A percentile compares a stretch with the other conserved stretches of the same genome.
phyloP scores from a whole-genome alignment of 1,140 invertebrate species.

The Sitodiplosis mosellana region DNA sequence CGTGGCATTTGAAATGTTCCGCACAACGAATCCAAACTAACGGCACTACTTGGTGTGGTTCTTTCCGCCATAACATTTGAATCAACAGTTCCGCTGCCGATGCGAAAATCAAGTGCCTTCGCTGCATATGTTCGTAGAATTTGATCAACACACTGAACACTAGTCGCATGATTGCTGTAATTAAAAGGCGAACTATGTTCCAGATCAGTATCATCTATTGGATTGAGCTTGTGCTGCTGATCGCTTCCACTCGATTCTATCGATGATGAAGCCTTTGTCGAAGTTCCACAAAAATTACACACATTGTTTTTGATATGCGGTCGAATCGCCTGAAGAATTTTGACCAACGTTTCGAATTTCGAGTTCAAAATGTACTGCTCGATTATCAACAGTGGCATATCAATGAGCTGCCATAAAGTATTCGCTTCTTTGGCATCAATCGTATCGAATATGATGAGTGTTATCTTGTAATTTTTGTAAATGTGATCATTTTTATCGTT shows the following conservation, averaged over 20 bases:
- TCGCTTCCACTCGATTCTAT: neutral
- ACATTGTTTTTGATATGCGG: neutral
- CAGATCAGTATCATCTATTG: too few species aligned
- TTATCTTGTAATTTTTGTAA: conserved; percentile 37
- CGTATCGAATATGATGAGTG: conserved; percentile 14
- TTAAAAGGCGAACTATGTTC: conserved; percentile 11
- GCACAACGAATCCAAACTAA: conserved; percentile 21
- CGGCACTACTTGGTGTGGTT: conserved; percentile 15
- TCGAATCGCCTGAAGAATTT: conserved; percentile 24
- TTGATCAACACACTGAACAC: conserved; percentile 38
- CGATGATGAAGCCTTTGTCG: neutral
- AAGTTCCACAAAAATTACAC: neutral
- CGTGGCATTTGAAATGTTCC: conserved; percentile 43
- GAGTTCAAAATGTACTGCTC: conserved; percentile 60
- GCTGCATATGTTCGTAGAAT: conserved; percentile 48
- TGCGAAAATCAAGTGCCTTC: conserved; percentile 49
- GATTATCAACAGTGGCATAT: conserved; percentile 45
- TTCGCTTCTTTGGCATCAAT: conserved; percentile 31
- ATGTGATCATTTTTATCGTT: conserved; percentile 29
- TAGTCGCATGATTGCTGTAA: conserved; percentile 21
- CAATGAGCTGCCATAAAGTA: conserved; percentile 40
- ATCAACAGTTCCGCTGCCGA: conserved; percentile 26
- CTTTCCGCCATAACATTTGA: conserved; percentile 21
- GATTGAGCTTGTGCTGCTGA: conserved; percentile 9
- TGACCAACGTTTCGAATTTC: conserved; percentile 42